phyloP scores from a whole-genome alignment of 2,113 vertebrate genomes.

The Australoheros scitulus region DNA sequence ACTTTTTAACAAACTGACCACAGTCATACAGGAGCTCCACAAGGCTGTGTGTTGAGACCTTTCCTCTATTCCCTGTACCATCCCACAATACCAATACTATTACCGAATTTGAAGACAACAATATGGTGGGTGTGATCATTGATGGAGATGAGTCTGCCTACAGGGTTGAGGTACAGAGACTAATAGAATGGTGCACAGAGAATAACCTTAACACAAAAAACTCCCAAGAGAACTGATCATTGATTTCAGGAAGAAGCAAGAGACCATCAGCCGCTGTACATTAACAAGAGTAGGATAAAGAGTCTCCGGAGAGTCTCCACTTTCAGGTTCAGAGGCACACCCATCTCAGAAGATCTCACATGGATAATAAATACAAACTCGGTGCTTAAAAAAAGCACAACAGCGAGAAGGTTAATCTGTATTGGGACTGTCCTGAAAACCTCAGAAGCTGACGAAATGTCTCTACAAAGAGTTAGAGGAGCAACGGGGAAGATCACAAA shows the following conservation, averaged over 20 bases:
- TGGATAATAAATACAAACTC: background rate
- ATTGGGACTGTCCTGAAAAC: background rate
- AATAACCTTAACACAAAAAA: too few species aligned
- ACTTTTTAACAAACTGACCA: background rate
- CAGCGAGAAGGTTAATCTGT: background rate
- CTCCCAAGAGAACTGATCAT: too few species aligned
- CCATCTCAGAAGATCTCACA: background rate
- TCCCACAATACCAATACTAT: too few species aligned
- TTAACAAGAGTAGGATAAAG: background rate
- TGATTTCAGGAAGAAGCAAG: background rate
- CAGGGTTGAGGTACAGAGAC: too few species aligned
- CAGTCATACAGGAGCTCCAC: background rate
- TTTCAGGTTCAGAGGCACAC: background rate
- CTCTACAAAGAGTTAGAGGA: background rate
- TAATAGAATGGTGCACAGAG: too few species aligned
- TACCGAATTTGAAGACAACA: too few species aligned
- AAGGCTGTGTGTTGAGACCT: background rate
- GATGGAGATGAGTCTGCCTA: too few species aligned
- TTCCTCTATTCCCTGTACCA: too few species aligned
- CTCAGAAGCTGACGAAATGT: background rate
- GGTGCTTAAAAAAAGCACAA: background rate
- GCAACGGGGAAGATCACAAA: background rate
- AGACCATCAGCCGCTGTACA: background rate
- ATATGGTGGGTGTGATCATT: too few species aligned
- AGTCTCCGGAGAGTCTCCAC: background rate